Evolutionary conservation across 1,140 invertebrate species (phyloP).

Genomic region (Luehdorfia chinensis): DNA sequence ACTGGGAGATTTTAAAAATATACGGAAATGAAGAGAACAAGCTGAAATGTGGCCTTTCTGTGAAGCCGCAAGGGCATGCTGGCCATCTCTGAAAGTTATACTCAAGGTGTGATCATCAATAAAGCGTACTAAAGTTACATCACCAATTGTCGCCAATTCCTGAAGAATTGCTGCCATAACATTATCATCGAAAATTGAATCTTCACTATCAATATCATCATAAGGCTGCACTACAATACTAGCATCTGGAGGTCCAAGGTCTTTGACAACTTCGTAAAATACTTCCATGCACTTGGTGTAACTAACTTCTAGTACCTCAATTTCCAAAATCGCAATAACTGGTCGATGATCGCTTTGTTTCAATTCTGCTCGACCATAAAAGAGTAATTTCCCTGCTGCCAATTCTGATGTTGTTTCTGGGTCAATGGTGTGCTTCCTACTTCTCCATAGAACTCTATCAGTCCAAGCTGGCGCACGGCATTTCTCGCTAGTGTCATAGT

Average conservation of each 20-base stretch:
- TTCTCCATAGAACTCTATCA: constrained; percentile 95
- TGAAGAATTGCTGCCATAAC: constrained; percentile 85
- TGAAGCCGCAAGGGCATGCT: constrained; percentile 87
- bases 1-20: constrained; percentile 89
- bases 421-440: constrained; percentile 84
- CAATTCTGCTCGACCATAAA: constrained; percentile 95
- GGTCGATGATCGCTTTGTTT: constrained; percentile 99
- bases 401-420: constrained; percentile 81
- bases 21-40: constrained; percentile 82
- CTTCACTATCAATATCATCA: constrained; percentile 67
- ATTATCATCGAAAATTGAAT: constrained; percentile 80
- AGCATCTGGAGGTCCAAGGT: constrained; percentile 96
- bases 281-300: constrained; percentile 84
- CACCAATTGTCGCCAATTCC: constrained; percentile 87
- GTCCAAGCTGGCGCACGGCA: constrained; percentile 98
- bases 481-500: constrained; percentile 99
- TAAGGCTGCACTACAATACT: constrained; percentile 89
- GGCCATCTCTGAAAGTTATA: constrained; percentile 92
- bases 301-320: constrained; percentile 90
- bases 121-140: constrained; percentile 93
- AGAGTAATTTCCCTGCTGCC: constrained; percentile 88
- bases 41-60: constrained; percentile 77
- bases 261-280: constrained; percentile 90
- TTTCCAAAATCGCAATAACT: constrained; percentile 93
- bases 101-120: constrained; percentile 91